phyloP scores from a whole-genome alignment of 2,888 invertebrate species.

The Nineta flava region DNA sequence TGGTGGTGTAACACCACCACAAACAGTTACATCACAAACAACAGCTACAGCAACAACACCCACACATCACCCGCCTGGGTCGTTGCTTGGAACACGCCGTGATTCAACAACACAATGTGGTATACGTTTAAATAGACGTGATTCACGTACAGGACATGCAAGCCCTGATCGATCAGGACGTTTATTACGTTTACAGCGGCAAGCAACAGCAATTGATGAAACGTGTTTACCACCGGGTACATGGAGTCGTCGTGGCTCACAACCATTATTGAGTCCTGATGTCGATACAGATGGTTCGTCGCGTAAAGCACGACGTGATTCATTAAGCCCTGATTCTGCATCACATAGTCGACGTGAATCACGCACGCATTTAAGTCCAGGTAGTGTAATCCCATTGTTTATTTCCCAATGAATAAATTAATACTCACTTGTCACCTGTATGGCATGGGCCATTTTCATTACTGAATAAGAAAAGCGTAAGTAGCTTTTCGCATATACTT shows the following conservation, averaged over 20 bases:
- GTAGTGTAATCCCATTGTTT: background rate
- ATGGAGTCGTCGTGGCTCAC: constrained; percentile 57
- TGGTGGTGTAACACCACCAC: constrained; percentile 37
- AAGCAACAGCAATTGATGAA: constrained; percentile 82
- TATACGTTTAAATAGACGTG: constrained; percentile 38
- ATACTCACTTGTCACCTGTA: too few relatives aligned
- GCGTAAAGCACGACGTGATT: constrained; percentile 63
- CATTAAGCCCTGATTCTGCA: constrained; percentile 81
- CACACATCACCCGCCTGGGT: constrained; percentile 22
- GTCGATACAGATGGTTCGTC: constrained; percentile 46
- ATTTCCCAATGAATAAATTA: too few relatives aligned
- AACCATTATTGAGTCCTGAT: constrained; percentile 71
- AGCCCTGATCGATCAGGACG: constrained; percentile 45
- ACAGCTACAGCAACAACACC: constrained; percentile 30
- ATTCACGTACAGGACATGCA: constrained; percentile 41
- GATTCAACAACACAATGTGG: constrained; percentile 80
- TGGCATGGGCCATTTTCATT: too few relatives aligned
- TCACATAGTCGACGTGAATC: constrained; percentile 59
- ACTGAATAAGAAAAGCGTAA: too few relatives aligned
- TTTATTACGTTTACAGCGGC: constrained; percentile 59
- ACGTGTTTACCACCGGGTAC: constrained; percentile 54
- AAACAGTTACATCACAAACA: constrained; percentile 31
- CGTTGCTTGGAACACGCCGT: constrained; percentile 38
- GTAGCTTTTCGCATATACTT: too few relatives aligned
- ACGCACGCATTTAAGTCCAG: constrained; percentile 57